Conservation (phyloP, 2,113 vertebrate genomes). For the Otis tarda region DNA sequence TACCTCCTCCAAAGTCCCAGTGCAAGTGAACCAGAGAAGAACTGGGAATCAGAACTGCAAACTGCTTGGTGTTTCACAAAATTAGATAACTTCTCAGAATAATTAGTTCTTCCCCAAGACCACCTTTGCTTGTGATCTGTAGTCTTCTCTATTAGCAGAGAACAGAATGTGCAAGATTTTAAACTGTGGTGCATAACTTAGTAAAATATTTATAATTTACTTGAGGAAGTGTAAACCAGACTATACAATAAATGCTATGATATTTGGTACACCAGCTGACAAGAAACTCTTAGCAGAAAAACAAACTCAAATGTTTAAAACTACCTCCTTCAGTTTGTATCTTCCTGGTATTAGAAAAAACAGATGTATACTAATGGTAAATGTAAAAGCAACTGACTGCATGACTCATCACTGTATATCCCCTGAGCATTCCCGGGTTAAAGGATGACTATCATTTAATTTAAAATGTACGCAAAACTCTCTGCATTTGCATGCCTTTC, state of each 20-base stretch:
- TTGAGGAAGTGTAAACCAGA: not conserved
- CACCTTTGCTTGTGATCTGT: not conserved
- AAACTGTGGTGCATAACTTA: not conserved
- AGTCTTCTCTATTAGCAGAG: not conserved
- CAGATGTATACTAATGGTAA: not conserved
- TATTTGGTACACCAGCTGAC: not conserved
- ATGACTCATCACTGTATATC: conserved; percentile 66
- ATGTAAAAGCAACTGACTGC: conserved; percentile 27
- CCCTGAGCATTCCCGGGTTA: conserved; percentile 3
- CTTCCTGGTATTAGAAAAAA: conserved; percentile 40
- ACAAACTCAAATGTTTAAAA: conserved; percentile 12
- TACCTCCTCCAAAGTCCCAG: not conserved
- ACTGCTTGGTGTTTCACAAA: not conserved
- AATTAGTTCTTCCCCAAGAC: not conserved
- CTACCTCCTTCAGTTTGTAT: conserved; percentile 23
- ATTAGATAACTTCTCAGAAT: not conserved
- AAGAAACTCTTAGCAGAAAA: conserved; percentile 5
- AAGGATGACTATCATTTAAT: not conserved
- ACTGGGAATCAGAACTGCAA: not conserved
- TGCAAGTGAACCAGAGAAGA: not conserved
- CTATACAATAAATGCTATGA: not conserved
- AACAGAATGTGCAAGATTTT: not conserved
- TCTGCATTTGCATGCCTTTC: conserved; percentile 44
- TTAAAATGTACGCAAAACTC: conserved; percentile 40
- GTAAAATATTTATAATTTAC: conserved; percentile 20